Evolutionary conservation across 2,888 invertebrate genomes (phyloP), one percentile per base, ranked within the genome.

Genomic region (Stramonita haemastoma): DNA sequence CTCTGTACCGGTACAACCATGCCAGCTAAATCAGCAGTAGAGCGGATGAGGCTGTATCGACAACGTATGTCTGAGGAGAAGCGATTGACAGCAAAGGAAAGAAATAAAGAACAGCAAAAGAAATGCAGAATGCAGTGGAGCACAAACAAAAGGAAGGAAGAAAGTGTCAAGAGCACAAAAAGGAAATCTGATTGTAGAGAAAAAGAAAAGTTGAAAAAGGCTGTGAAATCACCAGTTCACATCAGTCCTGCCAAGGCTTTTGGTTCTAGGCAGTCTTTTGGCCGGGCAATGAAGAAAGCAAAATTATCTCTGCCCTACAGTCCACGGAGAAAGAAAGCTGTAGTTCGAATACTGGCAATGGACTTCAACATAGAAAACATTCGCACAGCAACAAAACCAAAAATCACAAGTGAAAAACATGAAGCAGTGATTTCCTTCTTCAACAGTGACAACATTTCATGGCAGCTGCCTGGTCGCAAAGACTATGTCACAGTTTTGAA

Each of bases 391-490:
- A n/a, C n/a, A 73, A 73, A 73, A 73, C 70, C 70, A 17, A 73
- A 73, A 73, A 73, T 73, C 70, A 73, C 70, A 26, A 73, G 26
- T 73, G 70, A 73, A 73, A 73, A 73, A 73, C 70, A 73, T 73
- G 70, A 73, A 73, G 70, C 70, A 73, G 70, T 73, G 70, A 26
- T 26, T 73, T 73, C 70, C n/a, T 73, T 73, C 70, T 73, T 73
- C 70, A 73, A 73, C 70, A 73, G 70, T n/a, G 70, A 73, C 70
- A 73, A 73, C 70, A 73, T 73, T 73, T 73, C 70, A 73, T 73
- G 70, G 70, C 5, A 73, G 70, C 70, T 73, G 70, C 70, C 70
- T 73, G 70, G 70, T 73, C 70, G 70, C 70, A 73, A 73, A 73
- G 70, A 73, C 70, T 73, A 73, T 73, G 70, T 73, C 70, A 73